A percentile compares a stretch with the other conserved stretches of the same genome.
Evolutionary conservation across 1,140 invertebrate genomes (phyloP).

Genomic region (Sycophila sp.): DNA sequence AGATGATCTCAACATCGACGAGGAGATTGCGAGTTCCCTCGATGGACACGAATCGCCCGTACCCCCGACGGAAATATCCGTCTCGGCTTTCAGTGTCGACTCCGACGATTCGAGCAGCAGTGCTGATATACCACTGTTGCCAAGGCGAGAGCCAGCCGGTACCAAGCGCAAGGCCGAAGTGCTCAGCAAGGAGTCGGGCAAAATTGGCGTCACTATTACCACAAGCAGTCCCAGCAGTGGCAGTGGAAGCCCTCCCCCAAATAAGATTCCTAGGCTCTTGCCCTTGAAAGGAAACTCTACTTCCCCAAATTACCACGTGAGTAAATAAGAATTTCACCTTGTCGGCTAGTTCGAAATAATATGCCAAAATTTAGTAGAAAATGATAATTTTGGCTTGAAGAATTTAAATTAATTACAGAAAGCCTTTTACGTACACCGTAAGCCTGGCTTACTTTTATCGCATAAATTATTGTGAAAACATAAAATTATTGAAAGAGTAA

Average conservation of each 20-base stretch:
- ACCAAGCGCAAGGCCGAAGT: constrained; percentile 87
- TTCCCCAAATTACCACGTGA: constrained; percentile 58
- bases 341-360: too few species aligned
- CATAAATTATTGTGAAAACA: too few species aligned
- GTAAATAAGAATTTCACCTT: too few species aligned
- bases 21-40: constrained; percentile 65
- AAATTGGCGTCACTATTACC: constrained; percentile 88
- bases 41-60: constrained; percentile 61
- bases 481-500: too few species aligned
- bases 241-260: constrained; percentile 66
- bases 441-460: too few species aligned
- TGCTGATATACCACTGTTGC: constrained; percentile 64
- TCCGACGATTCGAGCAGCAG: constrained; percentile 71
- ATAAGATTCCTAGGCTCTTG: constrained; percentile 65
- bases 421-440: too few species aligned
- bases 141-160: constrained; percentile 66
- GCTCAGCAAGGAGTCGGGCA: constrained; percentile 83
- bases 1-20: constrained; percentile 61
- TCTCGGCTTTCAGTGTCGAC: constrained; percentile 66
- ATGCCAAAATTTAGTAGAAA: too few species aligned
- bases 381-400: too few species aligned
- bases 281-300: constrained; percentile 57
- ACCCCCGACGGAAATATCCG: constrained; percentile 51
- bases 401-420: too few species aligned
- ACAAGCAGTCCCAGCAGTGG: constrained; percentile 76